These are phyloP conservation scores for Daubentonia madagascariensis DNA, from an alignment of 2,113 vertebrate genomes.

Conservation along the genomic window DNA sequence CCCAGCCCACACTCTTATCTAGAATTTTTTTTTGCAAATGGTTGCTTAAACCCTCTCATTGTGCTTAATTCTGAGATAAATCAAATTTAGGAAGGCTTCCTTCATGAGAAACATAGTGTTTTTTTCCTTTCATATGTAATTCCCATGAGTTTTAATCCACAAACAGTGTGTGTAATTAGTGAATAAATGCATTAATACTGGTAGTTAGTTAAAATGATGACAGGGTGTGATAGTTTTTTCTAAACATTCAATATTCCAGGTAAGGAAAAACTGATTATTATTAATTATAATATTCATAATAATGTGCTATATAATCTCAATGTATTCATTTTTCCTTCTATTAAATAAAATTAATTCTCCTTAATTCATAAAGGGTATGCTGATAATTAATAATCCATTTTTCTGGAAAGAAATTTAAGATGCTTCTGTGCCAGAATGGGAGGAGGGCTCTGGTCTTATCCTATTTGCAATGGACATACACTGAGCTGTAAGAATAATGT, in stretches of 20 bases:
- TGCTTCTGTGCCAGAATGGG: background rate
- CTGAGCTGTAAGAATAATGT: background rate
- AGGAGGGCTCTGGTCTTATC: background rate
- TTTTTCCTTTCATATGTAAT: background rate
- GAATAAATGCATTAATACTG: background rate
- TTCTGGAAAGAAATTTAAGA: background rate
- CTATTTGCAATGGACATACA: background rate
- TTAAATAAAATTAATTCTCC: background rate
- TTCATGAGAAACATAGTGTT: background rate
- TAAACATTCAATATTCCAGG: background rate
- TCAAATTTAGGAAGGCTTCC: background rate
- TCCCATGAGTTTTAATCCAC: background rate
- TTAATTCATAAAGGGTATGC: background rate
- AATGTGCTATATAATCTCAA: background rate
- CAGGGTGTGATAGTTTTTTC: background rate
- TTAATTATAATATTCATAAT: background rate
- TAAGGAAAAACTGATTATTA: background rate
- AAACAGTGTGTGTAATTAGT: background rate
- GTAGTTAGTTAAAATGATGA: constrained; percentile 24
- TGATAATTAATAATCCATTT: constrained; percentile 1
- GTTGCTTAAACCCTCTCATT: background rate
- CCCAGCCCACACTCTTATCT: background rate
- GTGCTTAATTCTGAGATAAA: background rate
- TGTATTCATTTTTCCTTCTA: background rate
- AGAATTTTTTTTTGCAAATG: background rate